A percentile compares a stretch with the other conserved stretches of the same genome.
Evolutionary conservation across 2,113 vertebrate genomes (phyloP).

Genomic region (Vimba vimba): DNA sequence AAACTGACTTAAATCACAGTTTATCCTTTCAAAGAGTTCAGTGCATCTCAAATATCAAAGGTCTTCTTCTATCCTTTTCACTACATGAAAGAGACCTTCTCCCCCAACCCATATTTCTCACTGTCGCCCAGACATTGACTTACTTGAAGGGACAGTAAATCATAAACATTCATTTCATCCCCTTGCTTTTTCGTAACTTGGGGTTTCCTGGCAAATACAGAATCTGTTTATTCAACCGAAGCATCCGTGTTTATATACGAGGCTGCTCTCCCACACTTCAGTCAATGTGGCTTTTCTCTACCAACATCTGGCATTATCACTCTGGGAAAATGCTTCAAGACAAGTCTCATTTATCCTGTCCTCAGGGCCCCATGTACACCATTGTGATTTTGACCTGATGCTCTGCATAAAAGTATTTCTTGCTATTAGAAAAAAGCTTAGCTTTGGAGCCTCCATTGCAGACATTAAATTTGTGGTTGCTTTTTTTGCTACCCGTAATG

Average conservation of each 20-base stretch:
- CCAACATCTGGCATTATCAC: conserved; percentile 68
- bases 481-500: conserved; percentile 56
- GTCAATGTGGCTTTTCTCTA: conserved; percentile 17
- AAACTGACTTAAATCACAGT: conserved; percentile 67
- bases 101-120: conserved; percentile 62
- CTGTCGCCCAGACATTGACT: conserved; percentile 54
- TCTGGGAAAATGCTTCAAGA: conserved; percentile 66
- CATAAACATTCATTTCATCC: conserved; percentile 54
- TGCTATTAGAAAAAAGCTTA: conserved; percentile 50
- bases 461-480: conserved; percentile 45
- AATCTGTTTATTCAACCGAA: conserved; percentile 51
- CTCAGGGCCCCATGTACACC: conserved; percentile 23
- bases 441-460: background rate
- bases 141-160: conserved; percentile 65
- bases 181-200: conserved; percentile 36
- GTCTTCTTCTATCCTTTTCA: conserved; percentile 70
- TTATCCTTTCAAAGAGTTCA: conserved; percentile 66
- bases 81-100: conserved; percentile 71
- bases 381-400: conserved; percentile 45
- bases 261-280: conserved; percentile 41
- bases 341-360: conserved; percentile 25
- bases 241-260: conserved; percentile 47
- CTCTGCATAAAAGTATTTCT: conserved; percentile 36
- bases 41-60: conserved; percentile 77
- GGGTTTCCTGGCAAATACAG: conserved; percentile 49